A percentile compares a stretch with the other conserved stretches of the same genome.
Conservation (phyloP, 2,113 vertebrate genomes). For the Heterotilapia buettikoferi region DNA sequence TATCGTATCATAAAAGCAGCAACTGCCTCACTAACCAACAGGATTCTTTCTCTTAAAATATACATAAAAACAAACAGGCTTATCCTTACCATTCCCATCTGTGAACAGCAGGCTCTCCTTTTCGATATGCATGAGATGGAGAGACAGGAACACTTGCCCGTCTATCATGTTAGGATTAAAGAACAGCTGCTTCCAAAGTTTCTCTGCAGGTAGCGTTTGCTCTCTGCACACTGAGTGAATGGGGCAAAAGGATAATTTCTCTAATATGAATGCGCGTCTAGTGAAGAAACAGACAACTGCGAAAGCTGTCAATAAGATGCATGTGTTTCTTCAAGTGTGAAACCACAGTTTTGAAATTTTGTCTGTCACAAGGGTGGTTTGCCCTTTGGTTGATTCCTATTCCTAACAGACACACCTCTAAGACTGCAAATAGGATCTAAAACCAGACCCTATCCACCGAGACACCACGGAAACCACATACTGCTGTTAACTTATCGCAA, state of each 20-base stretch:
- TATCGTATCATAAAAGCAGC: not conserved
- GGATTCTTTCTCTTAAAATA: conserved; percentile 6
- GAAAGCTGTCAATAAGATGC: not conserved
- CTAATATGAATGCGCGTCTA: not conserved
- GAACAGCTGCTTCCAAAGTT: conserved; percentile 15
- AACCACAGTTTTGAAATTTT: not conserved
- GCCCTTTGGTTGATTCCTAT: not conserved
- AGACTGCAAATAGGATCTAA: not conserved
- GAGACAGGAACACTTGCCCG: not conserved
- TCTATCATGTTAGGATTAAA: conserved; percentile 19
- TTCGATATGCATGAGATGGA: not conserved
- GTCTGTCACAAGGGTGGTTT: not conserved
- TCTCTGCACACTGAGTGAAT: conserved; percentile 8
- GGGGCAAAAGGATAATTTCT: not conserved
- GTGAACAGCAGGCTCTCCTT: not conserved
- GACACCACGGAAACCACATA: conserved; percentile 32
- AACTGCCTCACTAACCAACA: not conserved
- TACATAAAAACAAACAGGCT: not conserved
- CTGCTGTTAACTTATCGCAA: conserved; percentile 23
- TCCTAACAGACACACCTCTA: conserved; percentile 12
- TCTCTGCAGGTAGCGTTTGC: conserved; percentile 1
- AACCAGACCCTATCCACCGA: not conserved
- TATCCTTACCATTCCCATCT: not conserved
- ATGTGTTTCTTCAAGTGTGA: not conserved
- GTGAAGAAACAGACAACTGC: not conserved